These are phyloP conservation scores for Thaumatotibia leucotreta DNA, from an alignment of 1,140 invertebrate genomes.

Conservation along the genomic window DNA sequence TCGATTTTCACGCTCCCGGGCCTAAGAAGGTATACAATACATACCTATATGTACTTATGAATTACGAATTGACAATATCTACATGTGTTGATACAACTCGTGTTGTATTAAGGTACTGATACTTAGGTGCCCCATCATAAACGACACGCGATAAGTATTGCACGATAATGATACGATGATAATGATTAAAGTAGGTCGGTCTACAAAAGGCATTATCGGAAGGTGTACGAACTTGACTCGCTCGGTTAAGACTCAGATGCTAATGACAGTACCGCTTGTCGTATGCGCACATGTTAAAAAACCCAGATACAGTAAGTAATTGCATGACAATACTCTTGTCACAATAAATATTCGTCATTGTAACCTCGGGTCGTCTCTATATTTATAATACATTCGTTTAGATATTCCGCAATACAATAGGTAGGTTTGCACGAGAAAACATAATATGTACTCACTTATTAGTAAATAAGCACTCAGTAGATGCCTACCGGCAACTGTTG, in stretches of 20 bases:
- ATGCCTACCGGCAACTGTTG: no score
- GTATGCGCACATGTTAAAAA: slow-evolving; percentile 9
- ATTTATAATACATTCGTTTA: background rate
- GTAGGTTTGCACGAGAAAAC: no score
- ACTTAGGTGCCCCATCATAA: background rate
- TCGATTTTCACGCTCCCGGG: no score
- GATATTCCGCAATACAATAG: background rate
- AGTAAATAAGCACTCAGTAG: no score
- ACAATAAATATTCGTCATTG: background rate
- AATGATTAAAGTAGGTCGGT: background rate
- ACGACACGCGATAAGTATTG: background rate
- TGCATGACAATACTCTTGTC: slow-evolving; percentile 5
- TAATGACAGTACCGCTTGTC: slow-evolving; percentile 2
- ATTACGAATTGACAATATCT: no score
- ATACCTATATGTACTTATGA: no score
- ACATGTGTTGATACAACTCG: background rate
- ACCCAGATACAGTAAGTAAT: background rate
- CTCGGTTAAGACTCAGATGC: background rate
- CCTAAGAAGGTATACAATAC: no score
- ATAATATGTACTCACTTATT: no score
- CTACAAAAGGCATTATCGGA: slow-evolving; percentile 1
- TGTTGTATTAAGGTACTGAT: background rate
- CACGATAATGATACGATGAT: background rate
- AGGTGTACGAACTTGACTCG: slow-evolving; percentile 9
- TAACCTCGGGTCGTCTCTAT: background rate